A percentile compares a stretch with the other conserved stretches of the same genome.
phyloP scores from a whole-genome alignment of 2,113 vertebrate species.

The Sardina pilchardus region DNA sequence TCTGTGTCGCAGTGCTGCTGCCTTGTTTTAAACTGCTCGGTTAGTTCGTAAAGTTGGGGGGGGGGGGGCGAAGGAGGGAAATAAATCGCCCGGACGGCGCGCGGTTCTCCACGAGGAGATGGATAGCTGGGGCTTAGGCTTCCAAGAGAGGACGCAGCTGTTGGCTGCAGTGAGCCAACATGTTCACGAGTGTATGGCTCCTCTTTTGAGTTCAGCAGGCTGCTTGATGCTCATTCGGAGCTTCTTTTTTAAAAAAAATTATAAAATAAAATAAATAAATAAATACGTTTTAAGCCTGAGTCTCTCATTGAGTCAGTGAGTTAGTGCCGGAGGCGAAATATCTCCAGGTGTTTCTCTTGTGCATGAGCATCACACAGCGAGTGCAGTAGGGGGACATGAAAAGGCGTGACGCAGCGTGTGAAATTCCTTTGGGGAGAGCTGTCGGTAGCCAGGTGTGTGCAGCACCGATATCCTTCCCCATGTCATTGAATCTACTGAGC shows the following conservation, averaged over 20 bases:
- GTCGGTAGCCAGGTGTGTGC: conserved; percentile 26
- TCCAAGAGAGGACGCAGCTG: conserved; percentile 7
- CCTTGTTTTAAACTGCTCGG: background rate
- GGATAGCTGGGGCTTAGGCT: background rate
- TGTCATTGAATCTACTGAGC: conserved; percentile 17
- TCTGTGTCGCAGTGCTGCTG: background rate
- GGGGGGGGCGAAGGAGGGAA: background rate
- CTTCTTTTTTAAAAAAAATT: conserved; percentile 11
- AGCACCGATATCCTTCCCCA: conserved; percentile 22
- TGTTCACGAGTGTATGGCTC: background rate
- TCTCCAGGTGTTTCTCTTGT: conserved; percentile 20
- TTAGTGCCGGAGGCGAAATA: background rate
- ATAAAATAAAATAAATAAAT: no score
- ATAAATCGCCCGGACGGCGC: background rate
- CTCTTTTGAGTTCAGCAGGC: background rate
- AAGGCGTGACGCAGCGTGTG: background rate
- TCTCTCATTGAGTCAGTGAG: background rate
- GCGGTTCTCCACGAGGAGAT: background rate
- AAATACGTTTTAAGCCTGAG: background rate
- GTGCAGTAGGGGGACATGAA: conserved; percentile 16
- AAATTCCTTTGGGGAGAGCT: conserved; percentile 27
- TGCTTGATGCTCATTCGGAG: background rate
- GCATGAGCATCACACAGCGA: background rate
- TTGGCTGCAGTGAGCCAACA: background rate
- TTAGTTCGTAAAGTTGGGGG: background rate